Conservation (phyloP, 2,888 invertebrate genomes). For the Tupiocoris notatus region DNA sequence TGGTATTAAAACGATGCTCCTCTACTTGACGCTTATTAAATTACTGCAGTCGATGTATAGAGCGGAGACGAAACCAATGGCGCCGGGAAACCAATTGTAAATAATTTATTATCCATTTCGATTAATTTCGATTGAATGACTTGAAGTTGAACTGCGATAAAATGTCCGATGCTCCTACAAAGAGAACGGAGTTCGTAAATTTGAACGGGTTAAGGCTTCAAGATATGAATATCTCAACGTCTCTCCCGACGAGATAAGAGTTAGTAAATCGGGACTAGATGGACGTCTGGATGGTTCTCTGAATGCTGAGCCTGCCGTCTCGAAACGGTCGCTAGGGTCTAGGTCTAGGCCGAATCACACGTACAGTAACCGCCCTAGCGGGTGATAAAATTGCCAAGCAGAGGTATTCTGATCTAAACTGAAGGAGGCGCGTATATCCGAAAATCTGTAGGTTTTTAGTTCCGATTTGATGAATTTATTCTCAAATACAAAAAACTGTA, state of each 20-base stretch:
- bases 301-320: background rate
- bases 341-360: too few species aligned
- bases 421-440: too few species aligned
- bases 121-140: background rate
- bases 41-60: too few species aligned
- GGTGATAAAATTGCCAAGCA: too few species aligned
- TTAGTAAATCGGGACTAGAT: slow-evolving; percentile 14
- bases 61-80: background rate
- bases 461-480: too few species aligned
- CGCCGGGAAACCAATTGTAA: background rate
- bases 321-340: too few species aligned
- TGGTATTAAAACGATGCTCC: too few species aligned
- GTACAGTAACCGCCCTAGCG: too few species aligned
- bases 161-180: background rate
- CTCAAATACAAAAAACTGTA: too few species aligned
- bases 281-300: background rate
- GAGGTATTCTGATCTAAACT: too few species aligned
- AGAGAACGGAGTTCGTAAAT: background rate
- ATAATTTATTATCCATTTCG: background rate
- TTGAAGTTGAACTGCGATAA: background rate
- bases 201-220: background rate
- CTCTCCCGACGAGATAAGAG: slow-evolving; percentile 14
- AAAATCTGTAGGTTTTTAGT: too few species aligned
- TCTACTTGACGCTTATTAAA: too few species aligned
- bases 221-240: background rate